phyloP scores from a whole-genome alignment of 2,888 invertebrate genomes.

The Drosophila acutilabella region DNA sequence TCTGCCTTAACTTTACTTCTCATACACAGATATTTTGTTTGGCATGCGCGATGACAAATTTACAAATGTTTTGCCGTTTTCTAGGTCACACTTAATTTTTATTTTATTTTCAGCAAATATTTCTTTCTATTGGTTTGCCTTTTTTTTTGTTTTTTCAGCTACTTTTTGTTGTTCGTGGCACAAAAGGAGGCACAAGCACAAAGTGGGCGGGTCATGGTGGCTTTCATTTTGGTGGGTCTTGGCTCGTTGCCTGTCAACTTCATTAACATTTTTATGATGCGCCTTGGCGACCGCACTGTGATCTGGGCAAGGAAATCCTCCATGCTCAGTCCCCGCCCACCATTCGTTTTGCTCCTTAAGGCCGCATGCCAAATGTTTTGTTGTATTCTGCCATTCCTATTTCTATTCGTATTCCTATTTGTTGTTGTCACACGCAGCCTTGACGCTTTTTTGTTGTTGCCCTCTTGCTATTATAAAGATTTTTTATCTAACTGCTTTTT shows the following conservation, averaged over 20 bases:
- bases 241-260: conserved; percentile 69
- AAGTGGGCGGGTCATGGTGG: conserved; percentile 29
- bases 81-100: conserved; percentile 76
- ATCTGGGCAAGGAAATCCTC: conserved; percentile 57
- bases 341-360: conserved; percentile 31
- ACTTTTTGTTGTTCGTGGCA: conserved; percentile 31
- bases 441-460: conserved; percentile 52
- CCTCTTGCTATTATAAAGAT: conserved; percentile 71
- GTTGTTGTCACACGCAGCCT: conserved; percentile 72
- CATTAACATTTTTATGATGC: conserved; percentile 80
- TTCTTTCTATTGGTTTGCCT: conserved; percentile 61
- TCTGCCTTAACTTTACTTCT: not conserved
- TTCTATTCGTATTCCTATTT: conserved; percentile 38
- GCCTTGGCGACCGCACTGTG: conserved; percentile 76
- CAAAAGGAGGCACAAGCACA: conserved; percentile 32
- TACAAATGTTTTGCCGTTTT: conserved; percentile 61
- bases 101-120: conserved; percentile 77
- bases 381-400: conserved; percentile 27
- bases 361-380: conserved; percentile 62
- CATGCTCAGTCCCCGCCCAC: not conserved
- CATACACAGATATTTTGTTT: conserved; percentile 12
- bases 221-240: conserved; percentile 36
- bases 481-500: conserved; percentile 79
- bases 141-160: conserved; percentile 24
- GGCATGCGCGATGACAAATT: conserved; percentile 57